Percentiles rank a stretch among this genome's conserved stretches.
These are phyloP conservation scores for Fragum sueziense DNA, from an alignment of 2,888 invertebrate species.

Conservation along the genomic window DNA sequence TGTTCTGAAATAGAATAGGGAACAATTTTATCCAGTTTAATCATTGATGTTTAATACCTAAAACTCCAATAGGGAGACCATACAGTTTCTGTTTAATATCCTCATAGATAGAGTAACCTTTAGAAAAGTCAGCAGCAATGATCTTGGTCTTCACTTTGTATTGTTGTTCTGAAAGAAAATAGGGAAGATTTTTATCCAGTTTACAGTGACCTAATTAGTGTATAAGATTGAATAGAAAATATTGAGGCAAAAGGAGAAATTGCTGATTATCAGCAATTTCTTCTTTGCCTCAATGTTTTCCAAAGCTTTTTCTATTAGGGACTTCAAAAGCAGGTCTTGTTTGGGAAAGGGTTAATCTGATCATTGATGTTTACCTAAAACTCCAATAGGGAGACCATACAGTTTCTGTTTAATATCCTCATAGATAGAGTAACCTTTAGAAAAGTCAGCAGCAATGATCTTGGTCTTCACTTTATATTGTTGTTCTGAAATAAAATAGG, in stretches of 20 bases:
- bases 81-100: slow-evolving; percentile 87
- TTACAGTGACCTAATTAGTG: too few relatives aligned
- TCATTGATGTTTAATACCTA: too few relatives aligned
- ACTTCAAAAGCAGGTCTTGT: too few relatives aligned
- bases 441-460: slow-evolving; percentile 92
- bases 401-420: slow-evolving; percentile 87
- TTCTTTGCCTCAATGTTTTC: too few relatives aligned
- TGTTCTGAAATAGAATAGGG: slow-evolving; percentile 78
- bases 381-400: slow-evolving; percentile 91
- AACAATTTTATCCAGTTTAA: too few relatives aligned
- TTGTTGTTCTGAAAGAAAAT: slow-evolving; percentile 81
- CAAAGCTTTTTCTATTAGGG: too few relatives aligned
- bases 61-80: slow-evolving; percentile 91
- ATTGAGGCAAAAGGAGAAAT: too few relatives aligned
- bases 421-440: slow-evolving; percentile 87
- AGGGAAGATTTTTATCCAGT: too few relatives aligned
- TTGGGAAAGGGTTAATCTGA: too few relatives aligned
- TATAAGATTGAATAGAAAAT: too few relatives aligned
- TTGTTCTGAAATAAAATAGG: slow-evolving; percentile 77
- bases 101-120: slow-evolving; percentile 87
- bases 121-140: slow-evolving; percentile 91
- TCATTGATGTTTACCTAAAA: slow-evolving; percentile 86
- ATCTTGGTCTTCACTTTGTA: slow-evolving; percentile 89
- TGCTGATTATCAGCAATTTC: too few relatives aligned
- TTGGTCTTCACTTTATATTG: slow-evolving; percentile 88